Evolutionary conservation across 2,113 vertebrate genomes (phyloP).

Genomic region (Paracanthobrama guichenoti): DNA sequence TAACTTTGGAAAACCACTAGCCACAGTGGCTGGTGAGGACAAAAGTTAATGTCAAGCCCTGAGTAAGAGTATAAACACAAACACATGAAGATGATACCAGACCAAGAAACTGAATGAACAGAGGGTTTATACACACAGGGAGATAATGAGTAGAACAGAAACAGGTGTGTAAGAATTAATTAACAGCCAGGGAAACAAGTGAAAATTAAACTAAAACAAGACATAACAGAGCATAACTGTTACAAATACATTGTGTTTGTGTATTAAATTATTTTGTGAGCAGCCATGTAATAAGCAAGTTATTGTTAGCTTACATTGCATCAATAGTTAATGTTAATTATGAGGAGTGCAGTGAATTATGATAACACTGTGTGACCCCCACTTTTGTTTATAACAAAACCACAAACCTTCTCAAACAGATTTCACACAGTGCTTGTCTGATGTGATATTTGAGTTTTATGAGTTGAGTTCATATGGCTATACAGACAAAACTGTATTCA

Average conservation of each 20-base stretch:
- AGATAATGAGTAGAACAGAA: too few species aligned
- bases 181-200: too few species aligned
- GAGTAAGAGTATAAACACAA: too few species aligned
- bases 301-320: background rate
- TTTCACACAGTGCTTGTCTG: background rate
- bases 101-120: too few species aligned
- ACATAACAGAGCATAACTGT: background rate
- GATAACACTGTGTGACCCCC: background rate
- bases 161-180: too few species aligned
- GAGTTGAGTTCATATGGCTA: background rate
- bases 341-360: too few species aligned
- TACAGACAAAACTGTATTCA: background rate
- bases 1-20: too few species aligned
- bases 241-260: background rate
- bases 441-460: background rate
- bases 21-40: too few species aligned
- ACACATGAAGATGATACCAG: too few species aligned
- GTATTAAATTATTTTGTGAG: slow-evolving; percentile 5
- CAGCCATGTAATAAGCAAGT: background rate
- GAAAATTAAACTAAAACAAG: slow-evolving; percentile 1
- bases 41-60: too few species aligned
- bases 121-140: too few species aligned
- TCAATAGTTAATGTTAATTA: background rate
- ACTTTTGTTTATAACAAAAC: slow-evolving; percentile 1
- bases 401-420: background rate